Percentiles rank a stretch among this genome's conserved stretches.
Evolutionary conservation across 2,888 invertebrate species (phyloP).

Genomic region (Acanthosoma haemorrhoidale): DNA sequence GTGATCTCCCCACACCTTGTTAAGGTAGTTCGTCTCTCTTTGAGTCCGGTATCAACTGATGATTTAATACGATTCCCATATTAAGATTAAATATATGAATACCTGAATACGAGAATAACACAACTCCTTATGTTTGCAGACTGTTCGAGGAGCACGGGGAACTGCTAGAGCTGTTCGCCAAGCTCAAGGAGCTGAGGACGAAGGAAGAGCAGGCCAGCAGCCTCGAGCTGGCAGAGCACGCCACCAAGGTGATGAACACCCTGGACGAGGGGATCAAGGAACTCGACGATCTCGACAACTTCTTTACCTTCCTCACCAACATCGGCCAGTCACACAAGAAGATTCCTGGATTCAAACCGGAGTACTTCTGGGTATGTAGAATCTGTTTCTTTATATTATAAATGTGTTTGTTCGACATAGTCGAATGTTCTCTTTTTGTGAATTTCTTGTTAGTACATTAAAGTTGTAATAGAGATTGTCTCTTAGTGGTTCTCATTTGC

Average conservation of each 20-base stretch:
- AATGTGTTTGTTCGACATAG: neutral
- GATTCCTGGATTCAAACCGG: slow-evolving; percentile 79
- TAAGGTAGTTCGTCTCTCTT: too few relatives aligned
- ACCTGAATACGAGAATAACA: too few relatives aligned
- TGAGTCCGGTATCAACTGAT: too few relatives aligned
- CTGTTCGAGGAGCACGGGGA: slow-evolving; percentile 81
- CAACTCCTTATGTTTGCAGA: slow-evolving; percentile 56
- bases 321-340: slow-evolving; percentile 76
- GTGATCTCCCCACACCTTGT: too few relatives aligned
- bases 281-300: slow-evolving; percentile 77
- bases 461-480: too few relatives aligned
- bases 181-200: slow-evolving; percentile 71
- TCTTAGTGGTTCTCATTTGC: too few relatives aligned
- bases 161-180: slow-evolving; percentile 70
- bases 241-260: slow-evolving; percentile 82
- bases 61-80: too few relatives aligned
- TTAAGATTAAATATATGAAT: too few relatives aligned
- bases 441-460: too few relatives aligned
- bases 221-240: slow-evolving; percentile 79
- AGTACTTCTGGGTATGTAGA: slow-evolving; percentile 77
- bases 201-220: slow-evolving; percentile 75
- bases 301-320: slow-evolving; percentile 74
- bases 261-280: slow-evolving; percentile 83
- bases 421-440: neutral
- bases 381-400: neutral